Evolutionary conservation across 1,140 invertebrate genomes (phyloP), one percentile per base, ranked within the genome.

Genomic region (Calycopis cecrops): DNA sequence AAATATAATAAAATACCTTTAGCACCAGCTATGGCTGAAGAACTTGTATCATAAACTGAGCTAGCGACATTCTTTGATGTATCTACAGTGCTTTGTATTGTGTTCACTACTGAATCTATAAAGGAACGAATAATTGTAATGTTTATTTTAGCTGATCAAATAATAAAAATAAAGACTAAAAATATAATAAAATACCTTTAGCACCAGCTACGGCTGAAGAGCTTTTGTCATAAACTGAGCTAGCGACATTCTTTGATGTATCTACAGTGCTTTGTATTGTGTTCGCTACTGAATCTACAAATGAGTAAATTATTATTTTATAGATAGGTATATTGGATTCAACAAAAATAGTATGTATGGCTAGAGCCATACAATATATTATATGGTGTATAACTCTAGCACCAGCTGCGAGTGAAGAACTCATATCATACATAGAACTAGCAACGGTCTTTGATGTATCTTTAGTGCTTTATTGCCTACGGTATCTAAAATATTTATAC

Each of bases 91-190:
- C 63, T 70, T 12, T 67, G 51, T 49, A 75, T 63, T 28, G 74
- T 70, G 48, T 47, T 69, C 47, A 67, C 61, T 56, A 82, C 65
- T 18, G 77, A 75, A 63, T 76, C 70, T 77, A 73, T 18, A 69
- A 63, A 28, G 34, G 6, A 52, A 37, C 11, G 44, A 37, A 52
- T 28, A 1, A 51, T 34, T 4, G 10, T n/a, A 9, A 21, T n/a
- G 18, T 0, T 35, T 35, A 51, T 16, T n/a, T n/a, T 16, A 18
- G 1, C 8, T 48, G 9, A 18, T 48, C 7, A 7, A 21, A 1
- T 17, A 37, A 53, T 9, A 53, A 38, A n/a, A 21, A 38, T 17
- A 21, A 9, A 1, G 17, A 11, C 16, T 3, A 28, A 11, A 38
- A n/a, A 38, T 12, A 18, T 52, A 21, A 10, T 14, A 10, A 51